Evolutionary conservation across 1,140 invertebrate species (phyloP), one percentile per base, ranked within the genome.

Genomic region (Brachionus paranguensis): DNA sequence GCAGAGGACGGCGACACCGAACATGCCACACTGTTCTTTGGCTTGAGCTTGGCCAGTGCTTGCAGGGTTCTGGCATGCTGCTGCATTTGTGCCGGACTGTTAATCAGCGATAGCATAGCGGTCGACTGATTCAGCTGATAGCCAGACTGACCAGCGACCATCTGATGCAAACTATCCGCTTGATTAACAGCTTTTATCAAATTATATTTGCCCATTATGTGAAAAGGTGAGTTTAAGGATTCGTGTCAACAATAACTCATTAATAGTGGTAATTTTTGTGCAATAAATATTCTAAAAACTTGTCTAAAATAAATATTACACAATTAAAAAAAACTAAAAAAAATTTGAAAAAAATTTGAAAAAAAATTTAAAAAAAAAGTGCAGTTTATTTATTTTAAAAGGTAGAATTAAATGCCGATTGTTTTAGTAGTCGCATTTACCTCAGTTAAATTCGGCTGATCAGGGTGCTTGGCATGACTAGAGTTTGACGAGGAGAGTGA

Each of bases 121-220:
- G n/a, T 24, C 20, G 72, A 76, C 47, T 47, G 72, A 11, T 76
- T 76, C 24, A 76, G 3, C 72, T 76, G 72, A 33, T 50, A 76
- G 20, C 17, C 43, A 27, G 41, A 41, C 33, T 76, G 72, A 37
- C 72, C 45, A 50, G 65, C 27, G 37, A 76, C 47, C 72, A 76
- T n/a, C 14, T 76, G 72, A 50, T 76, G 72, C 43, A 76, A 76
- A 53, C 50, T 76, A 76, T 50, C 45, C 2, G 41, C 24, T 12
- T 76, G 41, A 53, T 76, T 76, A 50, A 50, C 72, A 50, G 72
- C 10, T 76, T 50, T 76, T 29, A 76, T 76, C 45, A 76, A 50
- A 29, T 76, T 76, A 76, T 76, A 76, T 50, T 76, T 76, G 41
- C 72, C 72, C 72, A 76, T 76, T 50, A 12, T 76, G 20, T 50